phyloP scores from a whole-genome alignment of 1,140 invertebrate species.

The Battus philenor region DNA sequence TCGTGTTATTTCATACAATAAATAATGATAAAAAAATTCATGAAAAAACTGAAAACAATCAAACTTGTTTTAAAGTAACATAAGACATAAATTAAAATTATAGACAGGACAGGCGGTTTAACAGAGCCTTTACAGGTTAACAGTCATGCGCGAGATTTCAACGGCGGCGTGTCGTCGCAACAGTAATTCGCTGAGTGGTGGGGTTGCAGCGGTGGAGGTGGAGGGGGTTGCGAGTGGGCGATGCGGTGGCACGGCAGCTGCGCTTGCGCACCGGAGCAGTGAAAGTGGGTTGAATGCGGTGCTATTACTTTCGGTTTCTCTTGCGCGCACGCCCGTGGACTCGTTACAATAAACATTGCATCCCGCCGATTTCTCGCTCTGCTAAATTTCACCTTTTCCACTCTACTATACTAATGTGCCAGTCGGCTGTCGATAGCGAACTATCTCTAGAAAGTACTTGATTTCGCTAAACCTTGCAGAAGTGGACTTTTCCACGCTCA shows the following conservation, averaged over 20 bases:
- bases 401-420: constrained; percentile 45
- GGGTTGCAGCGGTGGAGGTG: too few species aligned
- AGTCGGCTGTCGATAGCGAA: constrained; percentile 38
- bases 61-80: too few species aligned
- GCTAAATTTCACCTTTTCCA: constrained; percentile 73
- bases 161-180: too few species aligned
- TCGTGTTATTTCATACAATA: too few species aligned
- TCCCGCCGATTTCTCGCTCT: constrained; percentile 73
- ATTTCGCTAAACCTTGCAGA: constrained; percentile 13
- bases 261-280: constrained; percentile 47
- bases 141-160: too few species aligned
- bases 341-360: constrained; percentile 73
- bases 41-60: too few species aligned
- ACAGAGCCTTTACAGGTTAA: too few species aligned
- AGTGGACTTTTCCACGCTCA: constrained; percentile 6
- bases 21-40: too few species aligned
- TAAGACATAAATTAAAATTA: too few species aligned
- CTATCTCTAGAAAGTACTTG: constrained; percentile 45
- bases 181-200: too few species aligned
- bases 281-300: constrained; percentile 71
- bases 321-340: constrained; percentile 61
- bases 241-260: constrained; percentile 18
- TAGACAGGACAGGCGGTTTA: too few species aligned
- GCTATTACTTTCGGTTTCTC: constrained; percentile 73
- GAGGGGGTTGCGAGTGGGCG: too few species aligned